Evolutionary conservation across 2,888 invertebrate genomes (phyloP), one percentile per base, ranked within the genome.

Genomic region (Agrotis ipsilon): DNA sequence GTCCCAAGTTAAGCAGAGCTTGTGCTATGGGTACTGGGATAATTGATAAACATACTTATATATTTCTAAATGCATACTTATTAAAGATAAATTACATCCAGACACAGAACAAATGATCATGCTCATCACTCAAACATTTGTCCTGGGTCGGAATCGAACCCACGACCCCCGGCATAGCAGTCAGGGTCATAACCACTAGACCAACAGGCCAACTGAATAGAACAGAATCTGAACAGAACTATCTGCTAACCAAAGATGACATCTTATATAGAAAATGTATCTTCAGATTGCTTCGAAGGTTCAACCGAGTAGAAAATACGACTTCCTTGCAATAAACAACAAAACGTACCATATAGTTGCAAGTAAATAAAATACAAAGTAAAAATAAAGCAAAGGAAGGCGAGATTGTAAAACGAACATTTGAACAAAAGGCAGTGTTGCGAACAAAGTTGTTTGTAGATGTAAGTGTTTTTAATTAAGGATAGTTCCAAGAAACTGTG

Each of bases 401-500:
- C 21, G 16, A 19, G 18, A 71, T 39, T 32, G n/a, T 45, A 49
- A 63, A 62, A 63, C 24, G 13, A 57, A 64, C 24, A 49, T 21
- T 72, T 11, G 1, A 49, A 57, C 49, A 63, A 73, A 49, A 49
- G 24, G 13, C 21, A 51, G 11, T 32, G 24, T 11, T 32, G 43
- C 14, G 6, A 57, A 63, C 55, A n/a, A 63, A 64, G 48, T 73
- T 24, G 11, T 57, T n/a, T 5, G 13, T 19, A 48, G 27, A 62
- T 63, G 48, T 45, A 32, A 54, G 52, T 72, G 49, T 73, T 72
- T 64, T 72, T 66, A 74, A 72, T 74, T 72, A 51, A 57, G 24
- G 19, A 61, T 57, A 73, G 64, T 73, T 65, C 45, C 19, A 18
- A 45, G 45, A 24, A 45, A 65, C 3, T 54, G 4, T 32, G 3